A percentile compares a stretch with the other conserved stretches of the same genome.
Evolutionary conservation across 2,797 vertebrate species (phyloP).

Genomic region (Cuculus canorus): DNA sequence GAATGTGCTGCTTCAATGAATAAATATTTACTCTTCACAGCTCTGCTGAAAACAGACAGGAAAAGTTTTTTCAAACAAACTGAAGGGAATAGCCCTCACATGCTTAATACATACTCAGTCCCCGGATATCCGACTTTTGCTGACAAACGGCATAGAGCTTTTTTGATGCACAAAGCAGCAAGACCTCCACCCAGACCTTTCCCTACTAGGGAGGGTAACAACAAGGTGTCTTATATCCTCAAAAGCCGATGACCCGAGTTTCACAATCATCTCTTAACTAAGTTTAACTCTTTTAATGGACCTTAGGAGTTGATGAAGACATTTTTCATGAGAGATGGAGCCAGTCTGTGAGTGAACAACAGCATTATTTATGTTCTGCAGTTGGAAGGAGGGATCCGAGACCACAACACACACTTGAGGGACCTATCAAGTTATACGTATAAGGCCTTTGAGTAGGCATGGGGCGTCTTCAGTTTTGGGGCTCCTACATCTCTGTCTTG

Average conservation of each 20-base stretch:
- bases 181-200: neutral
- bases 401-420: neutral
- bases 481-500: neutral
- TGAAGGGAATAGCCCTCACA: neutral
- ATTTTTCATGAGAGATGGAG: neutral
- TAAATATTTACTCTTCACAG: conserved; percentile 69
- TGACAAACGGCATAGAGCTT: neutral
- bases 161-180: neutral
- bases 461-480: neutral
- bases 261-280: neutral
- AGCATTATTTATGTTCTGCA: neutral
- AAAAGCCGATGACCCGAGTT: neutral
- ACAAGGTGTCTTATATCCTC: neutral
- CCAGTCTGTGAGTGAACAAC: neutral
- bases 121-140: neutral
- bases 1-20: conserved; percentile 32
- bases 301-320: neutral
- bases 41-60: conserved; percentile 57
- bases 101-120: neutral
- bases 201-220: neutral
- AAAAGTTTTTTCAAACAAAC: conserved; percentile 48
- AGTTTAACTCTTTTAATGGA: neutral
- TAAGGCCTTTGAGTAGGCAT: neutral
- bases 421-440: neutral
- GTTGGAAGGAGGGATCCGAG: neutral